Evolutionary conservation across 2,888 invertebrate genomes (phyloP), one percentile per base, ranked within the genome.

Genomic region (Hirtodrosophila histrioides): DNA sequence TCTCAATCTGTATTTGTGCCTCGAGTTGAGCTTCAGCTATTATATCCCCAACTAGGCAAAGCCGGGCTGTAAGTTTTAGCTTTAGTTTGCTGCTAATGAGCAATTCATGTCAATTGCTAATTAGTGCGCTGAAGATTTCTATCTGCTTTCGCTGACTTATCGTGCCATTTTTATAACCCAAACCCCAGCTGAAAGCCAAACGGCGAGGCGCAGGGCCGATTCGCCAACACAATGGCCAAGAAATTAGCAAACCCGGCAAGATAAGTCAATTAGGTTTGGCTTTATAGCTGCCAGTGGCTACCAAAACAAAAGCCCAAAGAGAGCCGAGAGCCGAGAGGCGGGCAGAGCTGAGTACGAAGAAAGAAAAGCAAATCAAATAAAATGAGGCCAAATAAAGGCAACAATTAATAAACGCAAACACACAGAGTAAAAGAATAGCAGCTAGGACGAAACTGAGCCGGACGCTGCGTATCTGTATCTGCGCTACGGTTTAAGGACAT

Each of bases 91-190:
- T 60, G 84, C 88, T 88, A 88, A 88, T 88, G 88, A 88, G 88
- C 88, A 88, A 88, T 88, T 88, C 86, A 89, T 88, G 88, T 88
- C 88, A 88, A 88, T 89, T 87, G 88, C 87, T 88, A 88, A 88
- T 88, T 88, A 88, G 87, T 86, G 72, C 69, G 86, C 80, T 86
- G 75, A 78, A 85, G 86, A 84, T 84, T 84, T 83, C 55, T 75
- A 74, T 74, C 74, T 71, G 63, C 57, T 49, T 69, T 70, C 61
- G 69, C 73, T 67, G 78, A 82, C 78, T 75, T 79, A 78, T 86
- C 80, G 67, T 68, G 71, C 65, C 78, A 82, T 79, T 84, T 84
- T 84, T 84, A 86, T 86, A 84, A 69, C 81, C 81, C 83, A 71
- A 71, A 70, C 40, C 53, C 36, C 73, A 78, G 60, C 43, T 48